A percentile compares a stretch with the other conserved stretches of the same genome.
These are phyloP conservation scores for Aleiodes alternator DNA, from an alignment of 2,888 invertebrate genomes.

Conservation along the genomic window DNA sequence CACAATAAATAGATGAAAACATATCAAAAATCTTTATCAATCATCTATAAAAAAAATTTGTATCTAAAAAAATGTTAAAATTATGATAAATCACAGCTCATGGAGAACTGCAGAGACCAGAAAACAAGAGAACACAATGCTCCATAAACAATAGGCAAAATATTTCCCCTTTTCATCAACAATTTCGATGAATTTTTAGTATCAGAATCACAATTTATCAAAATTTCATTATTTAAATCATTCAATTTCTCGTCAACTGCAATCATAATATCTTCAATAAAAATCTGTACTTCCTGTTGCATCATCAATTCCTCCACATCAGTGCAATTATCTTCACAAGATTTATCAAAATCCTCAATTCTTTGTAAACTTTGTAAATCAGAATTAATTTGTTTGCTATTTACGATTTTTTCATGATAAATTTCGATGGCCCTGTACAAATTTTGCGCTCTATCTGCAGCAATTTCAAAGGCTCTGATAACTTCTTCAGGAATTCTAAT, in stretches of 20 bases:
- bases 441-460: conserved; percentile 53
- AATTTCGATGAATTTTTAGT: neutral
- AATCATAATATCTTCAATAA: conserved; percentile 29
- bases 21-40: conserved; percentile 32
- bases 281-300: conserved; percentile 24
- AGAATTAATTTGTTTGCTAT: neutral
- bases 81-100: conserved; percentile 57
- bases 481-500: conserved; percentile 50
- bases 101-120: conserved; percentile 62
- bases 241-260: conserved; percentile 1
- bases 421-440: conserved; percentile 57
- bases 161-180: conserved; percentile 7
- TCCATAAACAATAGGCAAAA: conserved; percentile 59
- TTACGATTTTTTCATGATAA: conserved; percentile 42
- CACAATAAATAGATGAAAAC: neutral
- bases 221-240: neutral
- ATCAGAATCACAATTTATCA: neutral
- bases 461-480: conserved; percentile 53
- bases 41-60: conserved; percentile 19
- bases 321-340: no score
- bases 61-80: conserved; percentile 28
- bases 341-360: neutral
- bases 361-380: conserved; percentile 3
- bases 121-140: conserved; percentile 61
- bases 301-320: neutral